Evolutionary conservation across 1,140 invertebrate genomes (phyloP), one percentile per base, ranked within the genome.

Genomic region (Carposina sasakii): DNA sequence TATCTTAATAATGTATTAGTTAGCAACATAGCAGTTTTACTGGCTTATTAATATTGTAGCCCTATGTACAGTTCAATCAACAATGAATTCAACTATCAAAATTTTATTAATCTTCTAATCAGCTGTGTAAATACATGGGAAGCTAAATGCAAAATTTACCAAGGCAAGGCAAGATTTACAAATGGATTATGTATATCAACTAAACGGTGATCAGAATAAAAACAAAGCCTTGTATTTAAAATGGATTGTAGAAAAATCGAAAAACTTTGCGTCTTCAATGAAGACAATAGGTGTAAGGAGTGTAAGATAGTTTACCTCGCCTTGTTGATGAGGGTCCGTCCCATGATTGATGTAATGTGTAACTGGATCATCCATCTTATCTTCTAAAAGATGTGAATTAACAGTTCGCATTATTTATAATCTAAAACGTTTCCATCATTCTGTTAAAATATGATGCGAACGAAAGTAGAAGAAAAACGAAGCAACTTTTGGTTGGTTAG

Each of bases 271-370:
- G 24, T 28, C 12, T 6, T 28, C 6, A 28, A 6, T 28, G 24
- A 12, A 28, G 24, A 28, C 12, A 28, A 28, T 28, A 28, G 24
- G 6, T 28, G 24, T 6, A 6, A 28, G 6, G 12, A 6, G 24
- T 5, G 12, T 28, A 28, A 6, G 12, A 20, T 19, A 3, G 6
- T 6, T 54, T 60, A 76, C 77, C 67, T 78, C 73, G 34, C 54
- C 45, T 10, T 67, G 28, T 26, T 74, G 75, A 40, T 76, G 75
- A 4, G 75, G 62, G n/a, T n/a, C n/a, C n/a, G n/a, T n/a, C n/a
- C n/a, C n/a, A n/a, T n/a, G n/a, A 61, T 68, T 75, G 20, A 81
- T 81, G 36, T 77, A 81, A 48, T 81, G 76, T 4, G 67, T 77
- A 8, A 81, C 76, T 0, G 71, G 67, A 47, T 81, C 77, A 23